phyloP scores from a whole-genome alignment of 2,888 invertebrate genomes.

The Amphipoea lucens region DNA sequence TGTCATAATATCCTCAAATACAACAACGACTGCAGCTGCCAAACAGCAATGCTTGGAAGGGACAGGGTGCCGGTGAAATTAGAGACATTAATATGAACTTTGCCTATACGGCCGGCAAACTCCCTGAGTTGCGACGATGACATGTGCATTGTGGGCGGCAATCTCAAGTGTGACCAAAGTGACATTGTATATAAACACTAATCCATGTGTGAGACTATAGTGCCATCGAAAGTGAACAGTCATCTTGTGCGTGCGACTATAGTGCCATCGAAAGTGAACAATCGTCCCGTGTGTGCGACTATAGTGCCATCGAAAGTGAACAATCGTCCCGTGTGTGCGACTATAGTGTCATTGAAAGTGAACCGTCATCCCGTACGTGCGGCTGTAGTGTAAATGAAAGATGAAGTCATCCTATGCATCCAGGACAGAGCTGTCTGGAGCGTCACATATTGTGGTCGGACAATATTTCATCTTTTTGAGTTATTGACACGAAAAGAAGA shows the following conservation, averaged over 20 bases:
- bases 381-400: neutral
- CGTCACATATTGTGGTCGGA: neutral
- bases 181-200: neutral
- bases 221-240: neutral
- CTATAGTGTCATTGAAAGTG: too few species aligned
- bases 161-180: neutral
- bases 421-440: neutral
- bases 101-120: neutral
- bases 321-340: neutral
- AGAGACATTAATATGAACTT: neutral
- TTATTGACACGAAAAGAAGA: neutral
- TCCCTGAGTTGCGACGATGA: neutral
- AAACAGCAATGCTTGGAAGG: neutral
- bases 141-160: neutral
- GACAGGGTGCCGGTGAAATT: neutral
- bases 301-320: neutral
- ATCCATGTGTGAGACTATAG: neutral
- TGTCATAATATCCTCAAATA: constrained; percentile 7
- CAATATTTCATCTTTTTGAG: neutral
- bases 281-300: neutral
- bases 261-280: neutral
- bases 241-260: too few species aligned
- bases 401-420: neutral
- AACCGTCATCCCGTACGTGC: too few species aligned
- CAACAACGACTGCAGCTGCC: neutral